Conservation (phyloP, 2,888 invertebrate species). For the Yponomeuta sedellus region DNA sequence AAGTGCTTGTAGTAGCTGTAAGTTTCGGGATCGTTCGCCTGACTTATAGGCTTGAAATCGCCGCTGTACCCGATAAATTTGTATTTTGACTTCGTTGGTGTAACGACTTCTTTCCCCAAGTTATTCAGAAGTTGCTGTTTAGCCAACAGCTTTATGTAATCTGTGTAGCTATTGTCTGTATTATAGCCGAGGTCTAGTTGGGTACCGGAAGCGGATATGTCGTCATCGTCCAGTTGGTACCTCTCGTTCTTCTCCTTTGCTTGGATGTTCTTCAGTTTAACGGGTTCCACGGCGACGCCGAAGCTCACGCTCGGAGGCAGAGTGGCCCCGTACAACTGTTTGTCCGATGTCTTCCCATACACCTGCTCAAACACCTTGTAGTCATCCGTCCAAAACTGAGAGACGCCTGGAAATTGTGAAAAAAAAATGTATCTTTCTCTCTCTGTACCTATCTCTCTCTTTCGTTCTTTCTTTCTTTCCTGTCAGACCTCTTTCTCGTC, state of each 20-base stretch:
- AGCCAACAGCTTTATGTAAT: neutral
- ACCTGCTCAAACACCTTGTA: constrained; percentile 60
- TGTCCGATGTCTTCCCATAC: constrained; percentile 65
- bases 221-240: constrained; percentile 23
- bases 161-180: constrained; percentile 23
- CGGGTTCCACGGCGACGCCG: constrained; percentile 27
- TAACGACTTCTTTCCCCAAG: constrained; percentile 16
- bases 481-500: too few relatives aligned
- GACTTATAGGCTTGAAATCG: constrained; percentile 51
- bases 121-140: constrained; percentile 11
- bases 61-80: constrained; percentile 46
- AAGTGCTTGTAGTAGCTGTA: constrained; percentile 56
- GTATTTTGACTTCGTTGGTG: constrained; percentile 34
- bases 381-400: constrained; percentile 64
- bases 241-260: constrained; percentile 49
- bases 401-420: constrained; percentile 40
- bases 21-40: constrained; percentile 51
- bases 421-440: too few relatives aligned
- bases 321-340: constrained; percentile 48
- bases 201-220: constrained; percentile 25
- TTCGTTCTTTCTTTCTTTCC: too few relatives aligned
- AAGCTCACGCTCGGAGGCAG: constrained; percentile 41
- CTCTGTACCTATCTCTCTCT: too few relatives aligned
- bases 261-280: constrained; percentile 27
- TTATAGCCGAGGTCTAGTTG: constrained; percentile 26